Conservation (phyloP, 2,888 invertebrate species). For the Stenotaenia linearis region DNA sequence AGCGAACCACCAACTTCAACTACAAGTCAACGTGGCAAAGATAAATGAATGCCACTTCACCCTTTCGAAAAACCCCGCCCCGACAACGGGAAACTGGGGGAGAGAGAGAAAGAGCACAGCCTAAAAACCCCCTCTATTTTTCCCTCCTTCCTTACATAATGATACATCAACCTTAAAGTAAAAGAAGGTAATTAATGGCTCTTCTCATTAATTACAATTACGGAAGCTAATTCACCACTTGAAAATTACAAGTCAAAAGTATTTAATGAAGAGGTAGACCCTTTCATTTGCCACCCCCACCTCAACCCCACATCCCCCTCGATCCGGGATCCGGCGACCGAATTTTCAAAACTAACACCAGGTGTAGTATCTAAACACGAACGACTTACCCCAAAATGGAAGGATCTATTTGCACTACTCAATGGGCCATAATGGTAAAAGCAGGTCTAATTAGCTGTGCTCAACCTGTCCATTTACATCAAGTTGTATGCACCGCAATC, state of each 20-base stretch:
- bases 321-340: background rate
- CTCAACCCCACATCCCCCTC: slow-evolving; percentile 2
- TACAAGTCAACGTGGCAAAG: slow-evolving; percentile 23
- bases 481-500: slow-evolving; percentile 4
- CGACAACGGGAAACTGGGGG: slow-evolving; percentile 22
- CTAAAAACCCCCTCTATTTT: background rate
- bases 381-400: background rate
- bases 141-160: slow-evolving; percentile 13
- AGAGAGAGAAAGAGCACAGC: background rate
- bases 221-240: slow-evolving; percentile 24
- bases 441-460: slow-evolving; percentile 13
- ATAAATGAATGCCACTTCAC: slow-evolving; percentile 21
- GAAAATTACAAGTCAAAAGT: slow-evolving; percentile 23
- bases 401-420: slow-evolving; percentile 7
- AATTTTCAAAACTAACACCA: slow-evolving; percentile 1
- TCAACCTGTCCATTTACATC: slow-evolving; percentile 26
- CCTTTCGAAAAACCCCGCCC: slow-evolving; percentile 21
- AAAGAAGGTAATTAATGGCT: slow-evolving; percentile 12
- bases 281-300: slow-evolving; percentile 1
- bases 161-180: slow-evolving; percentile 7
- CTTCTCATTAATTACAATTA: slow-evolving; percentile 26
- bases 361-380: background rate
- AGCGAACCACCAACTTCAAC: slow-evolving; percentile 26
- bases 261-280: slow-evolving; percentile 26
- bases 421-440: slow-evolving; percentile 7